phyloP scores from a whole-genome alignment of 2,888 invertebrate species.

The Lissonota sp. region DNA sequence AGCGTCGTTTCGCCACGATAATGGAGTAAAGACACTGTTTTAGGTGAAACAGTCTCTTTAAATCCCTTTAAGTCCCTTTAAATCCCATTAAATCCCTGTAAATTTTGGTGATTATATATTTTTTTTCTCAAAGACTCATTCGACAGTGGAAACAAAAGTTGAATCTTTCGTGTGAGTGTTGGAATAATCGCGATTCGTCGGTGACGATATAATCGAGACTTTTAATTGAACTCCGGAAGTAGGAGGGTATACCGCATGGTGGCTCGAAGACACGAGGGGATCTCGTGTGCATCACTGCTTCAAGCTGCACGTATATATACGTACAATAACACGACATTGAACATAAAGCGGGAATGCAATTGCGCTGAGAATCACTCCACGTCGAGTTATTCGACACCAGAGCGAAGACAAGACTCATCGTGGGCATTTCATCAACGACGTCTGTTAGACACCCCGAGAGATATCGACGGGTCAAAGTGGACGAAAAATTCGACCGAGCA shows the following conservation, averaged over 20 bases:
- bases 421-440: not conserved
- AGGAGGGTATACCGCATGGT: conserved; percentile 54
- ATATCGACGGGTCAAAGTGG: conserved; percentile 23
- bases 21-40: not conserved
- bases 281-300: conserved; percentile 21
- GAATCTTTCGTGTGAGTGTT: not conserved
- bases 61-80: not conserved
- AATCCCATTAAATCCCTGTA: not conserved
- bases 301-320: conserved; percentile 10
- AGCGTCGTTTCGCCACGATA: no score
- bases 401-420: no score
- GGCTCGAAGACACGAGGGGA: conserved; percentile 57
- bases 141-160: no score
- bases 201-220: conserved; percentile 45
- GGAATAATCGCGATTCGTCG: conserved; percentile 9
- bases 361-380: no score
- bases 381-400: no score
- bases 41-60: not conserved
- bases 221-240: conserved; percentile 64
- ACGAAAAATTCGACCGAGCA: conserved; percentile 7
- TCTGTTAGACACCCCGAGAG: not conserved
- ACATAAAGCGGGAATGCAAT: no score
- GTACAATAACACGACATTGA: not conserved
- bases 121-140: not conserved
- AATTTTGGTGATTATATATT: not conserved